Evolutionary conservation across 2,888 invertebrate genomes (phyloP), one percentile per base, ranked within the genome.

Genomic region (Bhutanitis thaidina): DNA sequence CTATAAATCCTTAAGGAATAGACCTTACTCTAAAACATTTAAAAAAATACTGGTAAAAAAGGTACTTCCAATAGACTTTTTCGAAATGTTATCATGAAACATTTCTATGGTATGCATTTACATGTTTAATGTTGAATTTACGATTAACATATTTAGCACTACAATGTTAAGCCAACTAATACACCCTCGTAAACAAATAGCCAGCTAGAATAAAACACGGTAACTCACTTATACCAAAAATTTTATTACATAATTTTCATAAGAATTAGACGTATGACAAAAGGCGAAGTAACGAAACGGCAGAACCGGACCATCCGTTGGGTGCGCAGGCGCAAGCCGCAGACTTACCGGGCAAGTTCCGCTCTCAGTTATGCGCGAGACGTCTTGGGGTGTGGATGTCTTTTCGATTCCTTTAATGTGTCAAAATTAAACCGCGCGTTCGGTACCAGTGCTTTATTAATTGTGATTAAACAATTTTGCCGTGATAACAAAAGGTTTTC

Each of bases 261-360:
- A 69, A 73, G 67, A 67, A 75, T 75, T 74, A 77, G 77, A 50
- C 34, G 30, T 45, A 80, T 81, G 81, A 83, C 81, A 82, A 82
- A 82, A 80, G 79, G 68, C 71, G 65, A 71, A 74, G 78, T 69
- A 74, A 72, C 71, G 72, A 76, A 74, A 75, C 69, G 58, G 65
- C 67, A 70, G 65, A 86, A 86, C 87, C 87, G 87, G 87, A 78
- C 84, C 75, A 80, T 82, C 79, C 74, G 79, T 74, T 76, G 74
- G 67, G 65, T 65, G 67, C 64, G 57, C 38, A 49, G 66, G 77
- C 79, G 80, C 77, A 44, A 63, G 64, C 76, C 79, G 82, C 75
- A 71, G 65, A 83, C 80, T 70, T 67, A 69, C 80, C 79, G 58
- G 67, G 75, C 84, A 64, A 79, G 82, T 82, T 76, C 71, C 64